These are phyloP conservation scores for Mythimna ferrago DNA, from an alignment of 2,888 invertebrate species.

Conservation along the genomic window DNA sequence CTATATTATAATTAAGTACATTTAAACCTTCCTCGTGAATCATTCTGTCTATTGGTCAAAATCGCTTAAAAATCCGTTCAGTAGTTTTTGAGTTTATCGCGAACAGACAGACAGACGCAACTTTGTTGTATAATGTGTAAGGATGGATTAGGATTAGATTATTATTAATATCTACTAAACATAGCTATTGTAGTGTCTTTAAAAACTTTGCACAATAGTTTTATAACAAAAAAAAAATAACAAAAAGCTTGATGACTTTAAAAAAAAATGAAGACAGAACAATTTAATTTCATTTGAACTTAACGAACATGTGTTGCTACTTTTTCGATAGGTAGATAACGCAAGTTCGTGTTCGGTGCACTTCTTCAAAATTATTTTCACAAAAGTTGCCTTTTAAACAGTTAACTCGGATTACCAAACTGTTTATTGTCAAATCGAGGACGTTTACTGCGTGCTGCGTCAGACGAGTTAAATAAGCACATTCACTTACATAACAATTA, in stretches of 20 bases:
- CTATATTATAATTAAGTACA: no score
- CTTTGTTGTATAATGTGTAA: no score
- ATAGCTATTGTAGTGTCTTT: conserved; percentile 4
- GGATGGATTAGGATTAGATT: no score
- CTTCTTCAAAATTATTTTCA: conserved; percentile 12
- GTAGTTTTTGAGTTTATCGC: no score
- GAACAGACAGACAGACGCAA: no score
- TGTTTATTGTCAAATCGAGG: conserved; percentile 62
- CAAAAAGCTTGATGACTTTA: background rate
- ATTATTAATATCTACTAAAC: background rate
- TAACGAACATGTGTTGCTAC: background rate
- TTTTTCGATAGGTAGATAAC: background rate
- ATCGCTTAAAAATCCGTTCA: no score
- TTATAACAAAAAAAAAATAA: background rate
- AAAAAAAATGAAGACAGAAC: background rate
- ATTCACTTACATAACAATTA: conserved; percentile 68
- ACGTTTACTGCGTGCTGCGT: conserved; percentile 30
- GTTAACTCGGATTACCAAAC: conserved; percentile 49
- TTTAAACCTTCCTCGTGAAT: no score
- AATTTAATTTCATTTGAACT: background rate
- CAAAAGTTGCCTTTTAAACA: conserved; percentile 1
- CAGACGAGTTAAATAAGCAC: conserved; percentile 54
- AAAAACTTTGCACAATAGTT: background rate
- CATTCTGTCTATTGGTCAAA: no score
- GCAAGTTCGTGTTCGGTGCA: background rate